phyloP scores from a whole-genome alignment of 2,797 vertebrate species.

The Karalla daura region DNA sequence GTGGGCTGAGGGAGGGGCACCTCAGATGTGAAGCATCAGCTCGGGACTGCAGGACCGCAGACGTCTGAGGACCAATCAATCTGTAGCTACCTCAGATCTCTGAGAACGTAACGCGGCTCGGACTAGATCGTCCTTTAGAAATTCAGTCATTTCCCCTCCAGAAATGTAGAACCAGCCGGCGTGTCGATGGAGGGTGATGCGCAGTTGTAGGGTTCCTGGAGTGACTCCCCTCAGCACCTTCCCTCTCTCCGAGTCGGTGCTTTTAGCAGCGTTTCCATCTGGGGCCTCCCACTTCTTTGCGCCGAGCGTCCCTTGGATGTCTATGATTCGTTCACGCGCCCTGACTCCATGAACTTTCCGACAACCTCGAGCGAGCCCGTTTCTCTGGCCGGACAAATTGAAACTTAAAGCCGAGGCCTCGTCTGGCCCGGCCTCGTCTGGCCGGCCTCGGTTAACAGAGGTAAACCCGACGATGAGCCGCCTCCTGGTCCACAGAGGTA shows the following conservation, averaged over 20 bases:
- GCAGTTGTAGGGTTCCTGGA: slow-evolving; percentile 14
- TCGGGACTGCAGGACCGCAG: too few species aligned
- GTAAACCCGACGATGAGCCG: slow-evolving; percentile 32
- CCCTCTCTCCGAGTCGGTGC: too few species aligned
- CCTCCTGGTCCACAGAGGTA: slow-evolving; percentile 48
- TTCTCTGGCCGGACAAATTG: too few species aligned
- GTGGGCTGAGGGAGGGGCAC: neutral
- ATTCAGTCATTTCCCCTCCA: neutral
- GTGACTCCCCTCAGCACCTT: neutral
- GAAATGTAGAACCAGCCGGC: slow-evolving; percentile 1
- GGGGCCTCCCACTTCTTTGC: neutral
- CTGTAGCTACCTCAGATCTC: too few species aligned
- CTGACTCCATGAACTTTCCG: slow-evolving; percentile 25
- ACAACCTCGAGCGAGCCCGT: slow-evolving; percentile 39
- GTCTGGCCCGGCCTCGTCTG: neutral
- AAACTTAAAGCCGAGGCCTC: too few species aligned
- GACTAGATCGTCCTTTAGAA: too few species aligned
- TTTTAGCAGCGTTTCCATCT: slow-evolving; percentile 7
- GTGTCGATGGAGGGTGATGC: slow-evolving; percentile 6
- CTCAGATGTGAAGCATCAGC: slow-evolving; percentile 5
- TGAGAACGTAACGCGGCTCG: too few species aligned
- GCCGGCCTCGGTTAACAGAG: neutral
- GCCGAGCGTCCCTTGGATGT: slow-evolving; percentile 9
- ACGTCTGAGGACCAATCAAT: too few species aligned
- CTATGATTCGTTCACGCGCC: slow-evolving; percentile 16